These are phyloP conservation scores for Otolemur crassicaudatus DNA, from an alignment of 2,797 vertebrate genomes.

Conservation along the genomic window DNA sequence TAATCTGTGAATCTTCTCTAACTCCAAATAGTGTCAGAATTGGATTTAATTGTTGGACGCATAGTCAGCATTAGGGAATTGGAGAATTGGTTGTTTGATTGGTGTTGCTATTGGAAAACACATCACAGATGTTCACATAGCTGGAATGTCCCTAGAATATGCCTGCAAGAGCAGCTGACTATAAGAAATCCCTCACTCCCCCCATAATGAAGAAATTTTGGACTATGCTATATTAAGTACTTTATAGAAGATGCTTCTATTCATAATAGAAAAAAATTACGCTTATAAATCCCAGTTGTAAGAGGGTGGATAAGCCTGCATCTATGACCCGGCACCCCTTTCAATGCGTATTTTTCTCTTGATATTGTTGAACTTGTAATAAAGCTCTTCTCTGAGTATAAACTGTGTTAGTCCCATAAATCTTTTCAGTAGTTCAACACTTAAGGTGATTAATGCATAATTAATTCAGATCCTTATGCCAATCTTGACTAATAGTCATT, in stretches of 20 bases:
- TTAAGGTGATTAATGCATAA: background rate
- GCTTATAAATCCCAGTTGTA: background rate
- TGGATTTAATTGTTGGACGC: background rate
- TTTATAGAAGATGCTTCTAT: background rate
- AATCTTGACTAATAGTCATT: background rate
- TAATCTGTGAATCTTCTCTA: background rate
- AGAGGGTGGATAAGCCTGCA: background rate
- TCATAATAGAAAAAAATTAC: background rate
- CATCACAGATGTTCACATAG: background rate
- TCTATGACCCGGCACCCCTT: background rate
- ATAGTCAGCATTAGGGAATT: background rate
- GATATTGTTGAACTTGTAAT: background rate
- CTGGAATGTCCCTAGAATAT: background rate
- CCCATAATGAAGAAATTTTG: background rate
- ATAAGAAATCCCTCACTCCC: background rate
- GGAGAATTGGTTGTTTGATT: background rate
- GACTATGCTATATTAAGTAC: background rate
- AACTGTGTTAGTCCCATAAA: background rate
- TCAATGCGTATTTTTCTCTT: background rate
- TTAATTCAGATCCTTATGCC: background rate
- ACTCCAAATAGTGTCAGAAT: background rate
- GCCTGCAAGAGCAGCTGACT: background rate
- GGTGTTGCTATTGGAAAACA: background rate
- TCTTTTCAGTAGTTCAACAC: background rate
- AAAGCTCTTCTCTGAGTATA: background rate